These are phyloP conservation scores for Austrofundulus limnaeus DNA, from an alignment of 2,113 vertebrate species.

Conservation along the genomic window DNA sequence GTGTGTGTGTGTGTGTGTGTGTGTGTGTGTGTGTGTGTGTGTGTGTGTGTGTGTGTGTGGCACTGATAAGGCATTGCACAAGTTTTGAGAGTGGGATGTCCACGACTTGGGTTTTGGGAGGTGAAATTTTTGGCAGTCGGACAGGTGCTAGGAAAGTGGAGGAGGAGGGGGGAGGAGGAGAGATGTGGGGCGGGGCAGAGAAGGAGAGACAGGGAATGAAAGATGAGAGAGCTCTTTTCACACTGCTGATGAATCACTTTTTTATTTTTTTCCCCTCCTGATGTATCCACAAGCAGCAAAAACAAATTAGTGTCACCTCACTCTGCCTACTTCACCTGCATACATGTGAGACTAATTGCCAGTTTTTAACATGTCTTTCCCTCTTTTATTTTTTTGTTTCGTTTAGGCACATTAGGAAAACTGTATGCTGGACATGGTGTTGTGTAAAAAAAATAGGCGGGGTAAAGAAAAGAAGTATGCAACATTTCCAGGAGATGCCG, in stretches of 20 bases:
- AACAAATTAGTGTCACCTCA: constrained; percentile 76
- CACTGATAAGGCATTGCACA: constrained; percentile 90
- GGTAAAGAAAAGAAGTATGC: constrained; percentile 72
- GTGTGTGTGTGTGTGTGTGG: constrained; percentile 77
- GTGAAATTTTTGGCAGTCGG: constrained; percentile 91
- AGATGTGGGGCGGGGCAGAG: constrained; percentile 26
- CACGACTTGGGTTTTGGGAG: constrained; percentile 87
- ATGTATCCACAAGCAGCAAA: constrained; percentile 83
- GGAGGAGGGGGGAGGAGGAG: constrained; percentile 9
- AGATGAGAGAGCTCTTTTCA: constrained; percentile 74
- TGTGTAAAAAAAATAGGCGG: constrained; percentile 50
- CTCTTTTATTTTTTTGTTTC: constrained; percentile 52
- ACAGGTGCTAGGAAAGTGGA: constrained; percentile 76
- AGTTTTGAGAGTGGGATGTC: constrained; percentile 90
- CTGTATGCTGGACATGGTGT: constrained; percentile 11
- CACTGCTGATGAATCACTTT: constrained; percentile 85
- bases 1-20: constrained; percentile 90
- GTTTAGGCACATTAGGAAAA: constrained; percentile 65
- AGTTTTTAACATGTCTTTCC: constrained; percentile 28
- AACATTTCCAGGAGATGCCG: constrained; percentile 86
- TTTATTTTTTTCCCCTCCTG: constrained; percentile 64
- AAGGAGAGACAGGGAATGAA: constrained; percentile 66
- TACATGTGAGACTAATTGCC: constrained; percentile 38
- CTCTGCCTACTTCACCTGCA: constrained; percentile 60
- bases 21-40: constrained; percentile 88